These are phyloP conservation scores for Ptychoptera contaminata DNA, from an alignment of 2,888 invertebrate species.

Conservation along the genomic window DNA sequence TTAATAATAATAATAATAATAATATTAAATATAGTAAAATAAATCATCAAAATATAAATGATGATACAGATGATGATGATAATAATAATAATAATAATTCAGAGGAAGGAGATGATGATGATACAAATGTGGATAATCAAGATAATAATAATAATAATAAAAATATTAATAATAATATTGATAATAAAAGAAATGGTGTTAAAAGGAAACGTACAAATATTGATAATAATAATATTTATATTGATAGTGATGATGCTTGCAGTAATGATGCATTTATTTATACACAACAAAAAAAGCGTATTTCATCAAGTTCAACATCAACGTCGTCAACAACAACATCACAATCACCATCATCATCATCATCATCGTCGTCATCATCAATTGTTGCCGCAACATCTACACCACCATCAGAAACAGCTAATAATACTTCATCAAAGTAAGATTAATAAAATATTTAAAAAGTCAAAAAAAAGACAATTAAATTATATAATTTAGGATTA, in stretches of 20 bases:
- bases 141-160: too few relatives aligned
- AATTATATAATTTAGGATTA: neutral
- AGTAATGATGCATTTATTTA: constrained; percentile 30
- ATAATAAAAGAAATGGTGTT: constrained; percentile 1
- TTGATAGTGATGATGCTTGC: constrained; percentile 31
- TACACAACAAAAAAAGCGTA: constrained; percentile 18
- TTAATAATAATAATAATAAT: too few relatives aligned
- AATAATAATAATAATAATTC: neutral
- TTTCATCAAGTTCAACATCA: constrained; percentile 14
- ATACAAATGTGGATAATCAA: too few relatives aligned
- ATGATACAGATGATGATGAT: neutral
- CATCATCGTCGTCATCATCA: neutral
- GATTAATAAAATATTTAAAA: constrained; percentile 5
- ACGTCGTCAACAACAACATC: constrained; percentile 7
- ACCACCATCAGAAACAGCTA: constrained; percentile 5
- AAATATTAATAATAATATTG: too few relatives aligned
- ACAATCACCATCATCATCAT: constrained; percentile 13
- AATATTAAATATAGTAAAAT: neutral
- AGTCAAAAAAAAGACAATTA: constrained; percentile 1
- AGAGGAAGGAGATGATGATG: neutral
- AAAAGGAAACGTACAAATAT: constrained; percentile 23
- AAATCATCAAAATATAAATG: neutral
- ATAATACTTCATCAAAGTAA: constrained; percentile 13
- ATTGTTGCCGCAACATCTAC: constrained; percentile 1
- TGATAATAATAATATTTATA: constrained; percentile 19